A percentile compares a stretch with the other conserved stretches of the same genome.
Conservation (phyloP, 2,888 invertebrate species). For the Metacarcinus magister region DNA sequence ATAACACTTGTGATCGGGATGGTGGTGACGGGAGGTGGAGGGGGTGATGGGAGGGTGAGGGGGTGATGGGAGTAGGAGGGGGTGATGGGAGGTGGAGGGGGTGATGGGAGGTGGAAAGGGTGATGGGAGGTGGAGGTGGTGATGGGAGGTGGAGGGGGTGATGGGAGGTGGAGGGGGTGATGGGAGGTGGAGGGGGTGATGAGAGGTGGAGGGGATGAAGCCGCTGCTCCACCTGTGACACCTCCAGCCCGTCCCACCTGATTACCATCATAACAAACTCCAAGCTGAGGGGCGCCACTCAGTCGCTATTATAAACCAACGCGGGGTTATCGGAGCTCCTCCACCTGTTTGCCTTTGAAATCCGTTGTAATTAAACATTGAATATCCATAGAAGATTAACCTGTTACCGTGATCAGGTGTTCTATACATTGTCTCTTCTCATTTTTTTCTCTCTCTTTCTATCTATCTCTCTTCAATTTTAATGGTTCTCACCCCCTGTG, state of each 20-base stretch:
- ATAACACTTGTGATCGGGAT: not conserved
- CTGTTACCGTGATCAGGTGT: not conserved
- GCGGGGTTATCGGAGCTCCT: slow-evolving; percentile 20
- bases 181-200: no score
- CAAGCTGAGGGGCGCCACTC: slow-evolving; percentile 62
- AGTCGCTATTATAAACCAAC: slow-evolving; percentile 61
- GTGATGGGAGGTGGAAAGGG: not conserved
- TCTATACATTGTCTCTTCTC: not conserved
- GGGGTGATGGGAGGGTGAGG: not conserved
- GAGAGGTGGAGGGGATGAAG: not conserved
- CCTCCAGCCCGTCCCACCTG: slow-evolving; percentile 60
- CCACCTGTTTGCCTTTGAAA: slow-evolving; percentile 69
- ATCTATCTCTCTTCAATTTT: not conserved
- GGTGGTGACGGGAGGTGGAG: not conserved
- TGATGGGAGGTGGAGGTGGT: not conserved
- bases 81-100: not conserved
- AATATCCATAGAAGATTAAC: slow-evolving; percentile 28
- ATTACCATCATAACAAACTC: slow-evolving; percentile 65
- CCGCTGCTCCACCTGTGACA: slow-evolving; percentile 45
- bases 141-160: not conserved
- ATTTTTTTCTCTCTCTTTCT: not conserved
- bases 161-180: not conserved
- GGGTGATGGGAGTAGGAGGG: not conserved
- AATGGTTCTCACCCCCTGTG: not conserved
- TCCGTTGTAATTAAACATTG: slow-evolving; percentile 56